Percentiles rank a stretch among this genome's conserved stretches.
Evolutionary conservation across 2,888 invertebrate genomes (phyloP).

Genomic region (Tromatobia lineatoria): DNA sequence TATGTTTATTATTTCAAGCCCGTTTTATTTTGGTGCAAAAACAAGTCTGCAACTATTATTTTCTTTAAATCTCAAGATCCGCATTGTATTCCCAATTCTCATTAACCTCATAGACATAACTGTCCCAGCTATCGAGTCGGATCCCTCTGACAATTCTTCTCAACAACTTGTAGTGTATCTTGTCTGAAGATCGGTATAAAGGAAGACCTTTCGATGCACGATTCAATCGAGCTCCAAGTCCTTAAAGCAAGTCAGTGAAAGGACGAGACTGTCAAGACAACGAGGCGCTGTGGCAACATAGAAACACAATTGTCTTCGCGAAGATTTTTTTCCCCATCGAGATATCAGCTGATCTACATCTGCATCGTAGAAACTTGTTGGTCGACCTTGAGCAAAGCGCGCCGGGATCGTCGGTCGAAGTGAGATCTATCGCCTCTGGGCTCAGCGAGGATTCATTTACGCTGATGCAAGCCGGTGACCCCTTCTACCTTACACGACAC

Average conservation of each 20-base stretch:
- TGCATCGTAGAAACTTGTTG: conserved; percentile 32
- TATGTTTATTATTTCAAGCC: background rate
- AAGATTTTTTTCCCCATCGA: background rate
- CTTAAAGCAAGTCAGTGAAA: conserved; percentile 1
- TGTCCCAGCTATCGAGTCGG: background rate
- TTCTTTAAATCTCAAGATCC: background rate
- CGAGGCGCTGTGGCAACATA: background rate
- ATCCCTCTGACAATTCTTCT: background rate
- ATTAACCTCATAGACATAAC: conserved; percentile 21
- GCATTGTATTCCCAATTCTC: conserved; percentile 26
- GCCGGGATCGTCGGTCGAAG: conserved; percentile 50
- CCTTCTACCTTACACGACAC: conserved; percentile 50
- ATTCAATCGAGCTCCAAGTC: background rate
- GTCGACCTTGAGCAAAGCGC: conserved; percentile 60
- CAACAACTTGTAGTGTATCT: conserved; percentile 3
- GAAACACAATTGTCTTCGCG: conserved; percentile 2
- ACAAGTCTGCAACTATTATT: background rate
- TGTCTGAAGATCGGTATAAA: background rate
- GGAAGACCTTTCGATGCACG: conserved; percentile 24
- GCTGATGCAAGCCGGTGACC: conserved; percentile 48
- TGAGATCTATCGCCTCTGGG: conserved; percentile 61
- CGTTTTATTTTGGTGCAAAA: background rate
- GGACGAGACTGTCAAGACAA: background rate
- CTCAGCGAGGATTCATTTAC: conserved; percentile 61
- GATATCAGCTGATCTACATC: conserved; percentile 43